Evolutionary conservation across 2,113 vertebrate genomes (phyloP), one percentile per base, ranked within the genome.

Genomic region (Brachyhypopomus occidentalis): DNA sequence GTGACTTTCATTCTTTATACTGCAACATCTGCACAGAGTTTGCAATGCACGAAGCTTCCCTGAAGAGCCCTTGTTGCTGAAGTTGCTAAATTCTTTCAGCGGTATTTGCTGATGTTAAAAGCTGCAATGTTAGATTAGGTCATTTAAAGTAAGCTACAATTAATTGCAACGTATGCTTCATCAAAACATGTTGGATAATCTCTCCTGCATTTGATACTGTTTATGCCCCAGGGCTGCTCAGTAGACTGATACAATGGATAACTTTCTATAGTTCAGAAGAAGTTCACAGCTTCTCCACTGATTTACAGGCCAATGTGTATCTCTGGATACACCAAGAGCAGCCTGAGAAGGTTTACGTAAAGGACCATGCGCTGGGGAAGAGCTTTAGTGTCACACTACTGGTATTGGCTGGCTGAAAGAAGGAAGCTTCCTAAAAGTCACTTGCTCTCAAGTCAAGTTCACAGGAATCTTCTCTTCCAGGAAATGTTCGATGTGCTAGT

Each of bases 321-420:
- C 71, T 80, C 69, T 80, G 38, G 70, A 80, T 73, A 82, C 60
- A 64, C 36, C 70, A 74, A 73, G 5, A 56, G 25, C 34, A 62
- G 72, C 34, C 23, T n/a, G 56, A 41, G 70, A 83, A 63, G 74
- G 76, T 80, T 81, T 70, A 80, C 78, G 64, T 77, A 83, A 83
- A 82, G 74, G 36, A 78, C 70, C 66, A 64, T 78, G 80, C 63
- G 30, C 71, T 75, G 75, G 75, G 70, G 45, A 45, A 56, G 83
- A 83, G 73, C 82, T 73, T 72, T 52, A 75, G 45, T 66, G 45
- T 82, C 62, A 79, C 60, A 41, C 76, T 38, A 55, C 63, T 76
- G 64, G 58, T 78, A 83, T 66, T 71, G 77, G 80, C 70, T 70
- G 56, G 78, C 52, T 75, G 66, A 80, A 78, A 84, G 77, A 70